Percentiles rank a stretch among this genome's conserved stretches.
Conservation (phyloP, 2,113 vertebrate species). For the Chlorocebus sabaeus region DNA sequence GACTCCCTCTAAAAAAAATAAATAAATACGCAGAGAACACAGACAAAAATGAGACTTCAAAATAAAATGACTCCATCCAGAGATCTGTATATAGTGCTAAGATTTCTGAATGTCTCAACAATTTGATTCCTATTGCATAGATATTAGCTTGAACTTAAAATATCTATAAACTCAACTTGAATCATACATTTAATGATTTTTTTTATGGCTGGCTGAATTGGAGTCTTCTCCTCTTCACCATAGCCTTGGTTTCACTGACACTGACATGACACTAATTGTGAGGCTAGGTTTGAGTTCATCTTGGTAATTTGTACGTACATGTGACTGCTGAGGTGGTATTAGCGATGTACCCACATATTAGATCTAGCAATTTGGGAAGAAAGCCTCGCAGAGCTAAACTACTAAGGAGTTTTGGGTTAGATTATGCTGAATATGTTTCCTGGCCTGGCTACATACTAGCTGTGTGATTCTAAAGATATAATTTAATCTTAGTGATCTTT, state of each 20-base stretch:
- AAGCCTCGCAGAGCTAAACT: background rate
- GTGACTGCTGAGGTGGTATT: background rate
- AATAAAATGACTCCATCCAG: background rate
- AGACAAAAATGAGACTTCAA: slow-evolving; percentile 47
- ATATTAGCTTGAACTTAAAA: slow-evolving; percentile 40
- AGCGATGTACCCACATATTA: background rate
- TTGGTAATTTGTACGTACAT: background rate
- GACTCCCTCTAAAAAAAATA: too few species aligned
- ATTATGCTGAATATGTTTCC: background rate
- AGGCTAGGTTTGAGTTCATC: slow-evolving; percentile 21
- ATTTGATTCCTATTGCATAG: slow-evolving; percentile 25
- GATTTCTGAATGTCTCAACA: slow-evolving; percentile 15
- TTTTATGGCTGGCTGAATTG: slow-evolving; percentile 34
- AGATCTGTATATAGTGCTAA: background rate
- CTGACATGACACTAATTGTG: background rate
- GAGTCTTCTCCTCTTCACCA: background rate
- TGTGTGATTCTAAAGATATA: background rate
- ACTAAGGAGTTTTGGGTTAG: background rate
- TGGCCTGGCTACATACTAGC: background rate
- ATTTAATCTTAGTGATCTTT: background rate
- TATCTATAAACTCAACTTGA: slow-evolving; percentile 38
- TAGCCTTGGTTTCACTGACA: background rate
- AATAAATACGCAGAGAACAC: background rate
- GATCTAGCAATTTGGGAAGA: slow-evolving; percentile 4
- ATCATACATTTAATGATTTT: slow-evolving; percentile 22